Conservation (phyloP, 2,113 vertebrate species). For the Tapirus terrestris region DNA sequence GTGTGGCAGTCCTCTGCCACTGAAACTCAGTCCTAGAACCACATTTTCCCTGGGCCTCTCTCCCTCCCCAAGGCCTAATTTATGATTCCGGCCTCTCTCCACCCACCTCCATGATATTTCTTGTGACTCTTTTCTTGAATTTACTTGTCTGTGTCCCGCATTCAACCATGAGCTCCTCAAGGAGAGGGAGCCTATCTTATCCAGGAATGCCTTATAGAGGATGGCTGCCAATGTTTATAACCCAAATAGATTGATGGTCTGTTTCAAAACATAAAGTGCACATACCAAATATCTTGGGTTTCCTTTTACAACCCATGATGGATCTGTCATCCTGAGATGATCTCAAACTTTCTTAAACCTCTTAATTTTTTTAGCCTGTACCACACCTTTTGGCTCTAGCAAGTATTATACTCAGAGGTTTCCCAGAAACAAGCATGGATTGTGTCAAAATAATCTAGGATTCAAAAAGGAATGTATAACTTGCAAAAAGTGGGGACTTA, state of each 20-base stretch:
- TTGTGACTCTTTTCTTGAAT: not conserved
- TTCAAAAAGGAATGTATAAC: slow-evolving; percentile 44
- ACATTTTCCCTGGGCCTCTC: not conserved
- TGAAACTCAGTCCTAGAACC: not conserved
- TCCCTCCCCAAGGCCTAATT: not conserved
- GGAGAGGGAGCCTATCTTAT: not conserved
- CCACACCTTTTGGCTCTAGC: slow-evolving; percentile 48
- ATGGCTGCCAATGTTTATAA: not conserved
- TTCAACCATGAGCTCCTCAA: not conserved
- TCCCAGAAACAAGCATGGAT: slow-evolving; percentile 43
- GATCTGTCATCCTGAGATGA: slow-evolving; percentile 7
- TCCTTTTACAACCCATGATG: not conserved
- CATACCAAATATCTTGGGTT: not conserved
- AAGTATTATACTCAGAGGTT: slow-evolving; percentile 40
- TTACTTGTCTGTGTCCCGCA: not conserved
- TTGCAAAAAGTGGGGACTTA: slow-evolving; percentile 8
- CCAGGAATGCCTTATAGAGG: not conserved
- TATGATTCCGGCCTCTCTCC: not conserved
- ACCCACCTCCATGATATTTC: not conserved
- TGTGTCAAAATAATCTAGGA: slow-evolving; percentile 58
- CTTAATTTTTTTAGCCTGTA: slow-evolving; percentile 24
- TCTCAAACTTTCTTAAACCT: slow-evolving; percentile 27
- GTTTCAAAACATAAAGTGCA: slow-evolving; percentile 37
- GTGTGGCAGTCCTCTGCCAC: not conserved
- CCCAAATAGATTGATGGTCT: not conserved